Percentiles rank a stretch among this genome's conserved stretches.
These are phyloP conservation scores for Drosophila takahashii DNA, from an alignment of 1,140 invertebrate genomes.

Conservation along the genomic window DNA sequence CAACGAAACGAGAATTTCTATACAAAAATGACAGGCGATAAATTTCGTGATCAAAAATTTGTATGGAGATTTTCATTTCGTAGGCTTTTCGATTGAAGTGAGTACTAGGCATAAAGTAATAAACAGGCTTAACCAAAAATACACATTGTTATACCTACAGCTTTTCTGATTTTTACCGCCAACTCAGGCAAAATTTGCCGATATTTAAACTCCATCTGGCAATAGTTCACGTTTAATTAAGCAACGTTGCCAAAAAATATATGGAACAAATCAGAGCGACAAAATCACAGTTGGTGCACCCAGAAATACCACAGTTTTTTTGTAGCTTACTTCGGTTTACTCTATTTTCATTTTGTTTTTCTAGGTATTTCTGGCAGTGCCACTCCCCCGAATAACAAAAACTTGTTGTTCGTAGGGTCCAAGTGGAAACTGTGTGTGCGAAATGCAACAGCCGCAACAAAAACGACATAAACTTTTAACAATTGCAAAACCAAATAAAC, in stretches of 20 bases:
- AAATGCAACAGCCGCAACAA: slow-evolving; percentile 78
- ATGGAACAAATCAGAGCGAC: slow-evolving; percentile 62
- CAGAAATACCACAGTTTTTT: slow-evolving; percentile 52
- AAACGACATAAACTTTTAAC: slow-evolving; percentile 77
- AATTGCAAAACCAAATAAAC: slow-evolving; percentile 76
- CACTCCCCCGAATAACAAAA: slow-evolving; percentile 45
- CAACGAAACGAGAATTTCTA: too few relatives aligned
- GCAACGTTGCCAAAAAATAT: slow-evolving; percentile 57
- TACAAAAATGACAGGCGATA: too few relatives aligned
- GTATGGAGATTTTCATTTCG: too few relatives aligned
- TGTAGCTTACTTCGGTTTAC: slow-evolving; percentile 16
- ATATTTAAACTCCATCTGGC: slow-evolving; percentile 61
- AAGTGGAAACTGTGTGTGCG: slow-evolving; percentile 67
- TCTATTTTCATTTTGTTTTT: slow-evolving; percentile 18
- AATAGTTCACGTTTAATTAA: slow-evolving; percentile 79
- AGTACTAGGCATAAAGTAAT: too few relatives aligned
- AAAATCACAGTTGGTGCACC: slow-evolving; percentile 64
- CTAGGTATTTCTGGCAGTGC: slow-evolving; percentile 14
- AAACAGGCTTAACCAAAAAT: not conserved
- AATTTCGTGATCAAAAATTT: too few relatives aligned
- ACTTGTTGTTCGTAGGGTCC: slow-evolving; percentile 37
- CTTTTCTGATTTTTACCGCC: not conserved
- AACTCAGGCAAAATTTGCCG: slow-evolving; percentile 1
- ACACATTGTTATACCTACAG: not conserved
- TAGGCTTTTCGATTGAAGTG: too few relatives aligned